Base-by-base conservation (phyloP, 2,888 invertebrate species). In the Leptopilina drosophilae region DNA sequence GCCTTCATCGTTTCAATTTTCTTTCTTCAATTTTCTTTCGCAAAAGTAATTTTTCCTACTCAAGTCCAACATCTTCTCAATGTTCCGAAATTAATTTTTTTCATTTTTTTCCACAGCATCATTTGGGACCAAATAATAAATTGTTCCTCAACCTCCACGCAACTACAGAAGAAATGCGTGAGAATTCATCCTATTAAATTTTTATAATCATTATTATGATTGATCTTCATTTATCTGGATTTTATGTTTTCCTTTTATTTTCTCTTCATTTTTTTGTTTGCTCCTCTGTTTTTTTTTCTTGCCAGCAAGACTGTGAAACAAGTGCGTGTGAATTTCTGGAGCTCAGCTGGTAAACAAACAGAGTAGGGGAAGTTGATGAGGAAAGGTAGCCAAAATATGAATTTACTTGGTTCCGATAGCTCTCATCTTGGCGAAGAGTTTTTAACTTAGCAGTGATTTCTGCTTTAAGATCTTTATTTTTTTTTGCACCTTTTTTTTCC, bases 401-500 rank as follows among this genome's bases (percentile, higher is more conserved):
- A 73, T 73, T 73, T 56, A 56, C 73, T 64, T 73, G 73, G 73
- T 53, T 73, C 56, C 33, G n/a, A 73, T 73, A 56, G 56, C 56
- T 73, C 56, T 73, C 73, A 73, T 73, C 56, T 26, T 49, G 40
- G 66, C 53, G 53, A 56, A n/a, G 33, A 59, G 56, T 73, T 73
- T 73, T 73, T 73, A 73, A 73, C 56, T 56, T 33, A n/a, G 56
- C 73, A 73, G 56, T 73, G 73, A 73, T 73, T 73, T 73, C 73
- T 33, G 53, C 73, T 73, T 56, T 46, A 15, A 67, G 49, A 67
- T 49, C 49, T 49, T 49, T 49, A 49, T 49, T 49, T 49, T 49
- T 49, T 49, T 73, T 73, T 33, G 53, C 73, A 56, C 26, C 20
- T 62, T 15, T 62, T 73, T 73, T 73, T 56, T 40, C 56, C 9